Evolutionary conservation across 2,113 vertebrate species (phyloP).

Genomic region (Telmatochromis brachygnathus): DNA sequence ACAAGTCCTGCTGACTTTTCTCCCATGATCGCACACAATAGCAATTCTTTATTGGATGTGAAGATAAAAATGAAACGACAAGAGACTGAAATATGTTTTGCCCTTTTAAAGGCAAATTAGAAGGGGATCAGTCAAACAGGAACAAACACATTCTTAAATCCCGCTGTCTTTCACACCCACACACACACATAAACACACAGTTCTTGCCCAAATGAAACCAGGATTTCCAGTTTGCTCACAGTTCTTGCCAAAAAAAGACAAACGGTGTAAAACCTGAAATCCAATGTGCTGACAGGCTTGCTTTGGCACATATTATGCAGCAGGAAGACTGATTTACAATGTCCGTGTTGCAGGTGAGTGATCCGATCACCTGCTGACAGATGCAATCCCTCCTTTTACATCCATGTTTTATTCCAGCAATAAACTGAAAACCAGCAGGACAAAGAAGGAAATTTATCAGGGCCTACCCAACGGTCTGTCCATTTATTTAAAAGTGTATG

Average conservation of each 20-base stretch:
- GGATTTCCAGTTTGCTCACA: slow-evolving; percentile 50
- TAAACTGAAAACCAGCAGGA: not conserved
- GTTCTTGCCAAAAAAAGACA: slow-evolving; percentile 10
- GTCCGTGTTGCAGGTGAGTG: not conserved
- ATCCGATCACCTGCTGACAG: not conserved
- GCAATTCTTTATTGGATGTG: not conserved
- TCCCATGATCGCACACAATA: not conserved
- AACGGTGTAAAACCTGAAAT: not conserved
- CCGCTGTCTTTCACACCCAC: not conserved
- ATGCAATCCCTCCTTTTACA: not conserved
- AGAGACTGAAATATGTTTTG: not conserved
- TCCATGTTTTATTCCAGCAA: not conserved
- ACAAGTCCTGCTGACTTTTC: not conserved
- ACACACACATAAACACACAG: not conserved
- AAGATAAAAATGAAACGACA: not conserved
- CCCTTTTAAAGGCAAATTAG: not conserved
- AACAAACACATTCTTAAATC: not conserved
- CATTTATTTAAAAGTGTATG: not conserved
- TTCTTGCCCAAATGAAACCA: slow-evolving; percentile 19
- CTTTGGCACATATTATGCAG: not conserved
- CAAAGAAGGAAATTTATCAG: not conserved
- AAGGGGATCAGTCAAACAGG: not conserved
- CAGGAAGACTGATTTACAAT: not conserved
- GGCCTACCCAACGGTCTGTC: not conserved
- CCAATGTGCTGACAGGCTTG: not conserved